A percentile compares a stretch with the other conserved stretches of the same genome.
phyloP scores from a whole-genome alignment of 2,797 vertebrate genomes.

The Melanotaenia trifasciata region DNA sequence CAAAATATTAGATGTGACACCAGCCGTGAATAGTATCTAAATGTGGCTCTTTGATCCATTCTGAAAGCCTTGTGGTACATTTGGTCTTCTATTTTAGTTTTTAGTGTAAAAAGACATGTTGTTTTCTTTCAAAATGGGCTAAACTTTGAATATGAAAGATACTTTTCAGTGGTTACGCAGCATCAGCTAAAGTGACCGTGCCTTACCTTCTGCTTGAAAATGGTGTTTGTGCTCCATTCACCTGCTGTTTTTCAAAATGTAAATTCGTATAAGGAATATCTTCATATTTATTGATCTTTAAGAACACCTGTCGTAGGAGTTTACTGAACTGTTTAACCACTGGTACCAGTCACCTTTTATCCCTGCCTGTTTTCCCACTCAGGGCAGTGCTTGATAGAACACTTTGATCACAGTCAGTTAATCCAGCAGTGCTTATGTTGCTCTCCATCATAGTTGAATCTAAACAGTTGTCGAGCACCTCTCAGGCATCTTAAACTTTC shows the following conservation, averaged over 20 bases:
- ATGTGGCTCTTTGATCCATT: conserved; percentile 1
- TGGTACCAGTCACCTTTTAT: conserved; percentile 37
- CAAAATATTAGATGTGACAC: conserved; percentile 41
- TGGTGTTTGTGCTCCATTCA: not conserved
- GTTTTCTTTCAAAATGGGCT: conserved; percentile 25
- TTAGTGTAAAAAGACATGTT: conserved; percentile 31
- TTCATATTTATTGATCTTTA: conserved; percentile 31
- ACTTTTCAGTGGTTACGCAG: conserved; percentile 6
- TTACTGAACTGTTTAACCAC: conserved; percentile 34
- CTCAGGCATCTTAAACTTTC: conserved; percentile 27
- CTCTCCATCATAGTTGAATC: conserved; percentile 43
- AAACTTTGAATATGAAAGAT: conserved; percentile 1
- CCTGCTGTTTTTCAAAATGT: conserved; percentile 34
- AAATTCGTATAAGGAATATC: conserved; percentile 18
- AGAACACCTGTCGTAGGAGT: conserved; percentile 29
- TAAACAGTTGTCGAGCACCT: conserved; percentile 46
- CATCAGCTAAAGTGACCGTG: conserved; percentile 16
- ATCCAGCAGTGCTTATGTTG: conserved; percentile 45
- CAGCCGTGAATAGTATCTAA: conserved; percentile 19
- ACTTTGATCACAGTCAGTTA: conserved; percentile 62
- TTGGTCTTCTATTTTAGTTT: conserved; percentile 15
- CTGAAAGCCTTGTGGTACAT: conserved; percentile 20
- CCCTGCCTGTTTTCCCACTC: conserved; percentile 40
- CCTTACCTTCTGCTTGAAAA: not conserved
- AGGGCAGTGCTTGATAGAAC: conserved; percentile 9